These are phyloP conservation scores for Netelia fuscicornis DNA, from an alignment of 2,888 invertebrate species.

Conservation along the genomic window DNA sequence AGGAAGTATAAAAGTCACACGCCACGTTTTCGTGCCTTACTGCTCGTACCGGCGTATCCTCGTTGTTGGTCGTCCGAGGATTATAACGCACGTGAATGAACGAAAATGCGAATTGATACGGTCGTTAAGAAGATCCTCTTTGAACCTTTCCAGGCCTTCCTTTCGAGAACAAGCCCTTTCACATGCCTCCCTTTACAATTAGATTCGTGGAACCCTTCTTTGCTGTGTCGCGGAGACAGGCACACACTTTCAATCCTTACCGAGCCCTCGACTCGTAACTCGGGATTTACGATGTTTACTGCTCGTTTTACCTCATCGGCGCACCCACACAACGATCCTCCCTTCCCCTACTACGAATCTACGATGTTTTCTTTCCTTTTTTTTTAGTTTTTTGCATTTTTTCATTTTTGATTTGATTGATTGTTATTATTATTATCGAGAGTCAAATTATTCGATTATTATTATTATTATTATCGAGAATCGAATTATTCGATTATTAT, in stretches of 20 bases:
- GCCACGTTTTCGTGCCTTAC: neutral
- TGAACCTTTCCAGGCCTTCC: conserved; percentile 10
- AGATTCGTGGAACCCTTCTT: conserved; percentile 50
- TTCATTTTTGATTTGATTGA: too few species aligned
- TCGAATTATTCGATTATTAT: too few species aligned
- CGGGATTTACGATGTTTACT: conserved; percentile 54
- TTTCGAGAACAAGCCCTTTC: conserved; percentile 31
- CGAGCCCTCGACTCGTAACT: conserved; percentile 43
- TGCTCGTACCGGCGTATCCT: neutral
- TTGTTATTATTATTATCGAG: too few species aligned
- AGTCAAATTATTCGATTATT: too few species aligned
- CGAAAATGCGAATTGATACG: conserved; percentile 58
- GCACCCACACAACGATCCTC: conserved; percentile 29
- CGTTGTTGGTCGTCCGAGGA: conserved; percentile 8
- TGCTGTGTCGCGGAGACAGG: conserved; percentile 30
- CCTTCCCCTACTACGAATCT: conserved; percentile 5
- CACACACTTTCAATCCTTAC: conserved; percentile 31
- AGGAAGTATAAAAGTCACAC: neutral
- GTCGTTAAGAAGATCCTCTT: conserved; percentile 50
- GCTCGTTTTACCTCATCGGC: conserved; percentile 30
- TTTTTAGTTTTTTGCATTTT: neutral
- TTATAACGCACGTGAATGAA: conserved; percentile 24
- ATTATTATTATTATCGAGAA: too few species aligned
- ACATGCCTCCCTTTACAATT: conserved; percentile 37
- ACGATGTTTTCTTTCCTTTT: neutral